phyloP scores from a whole-genome alignment of 92 coral and sea anemone genomes.

The Epizoanthus scotinus region DNA sequence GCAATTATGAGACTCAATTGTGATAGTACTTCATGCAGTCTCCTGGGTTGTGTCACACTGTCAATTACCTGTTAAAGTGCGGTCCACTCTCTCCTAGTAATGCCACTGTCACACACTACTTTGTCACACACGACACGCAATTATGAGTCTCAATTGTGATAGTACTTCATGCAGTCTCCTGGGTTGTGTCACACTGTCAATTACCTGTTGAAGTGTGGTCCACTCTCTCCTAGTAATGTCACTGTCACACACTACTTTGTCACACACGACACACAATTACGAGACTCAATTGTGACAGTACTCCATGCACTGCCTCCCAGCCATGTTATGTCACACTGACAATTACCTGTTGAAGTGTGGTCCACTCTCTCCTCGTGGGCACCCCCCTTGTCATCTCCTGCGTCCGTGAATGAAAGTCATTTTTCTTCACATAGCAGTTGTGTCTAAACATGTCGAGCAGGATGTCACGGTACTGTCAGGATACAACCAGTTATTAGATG shows the following conservation, averaged over 20 bases:
- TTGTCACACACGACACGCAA: not conserved
- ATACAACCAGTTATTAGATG: not conserved
- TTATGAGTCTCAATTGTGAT: not conserved
- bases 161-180: not conserved
- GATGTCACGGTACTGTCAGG: conserved; percentile 61
- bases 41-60: not conserved
- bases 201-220: conserved; percentile 63
- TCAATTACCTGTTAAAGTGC: conserved; percentile 67
- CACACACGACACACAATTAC: not conserved
- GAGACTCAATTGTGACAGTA: not conserved
- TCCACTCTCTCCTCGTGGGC: conserved; percentile 81
- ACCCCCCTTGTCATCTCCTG: conserved; percentile 56
- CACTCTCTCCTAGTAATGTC: too few species aligned
- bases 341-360: conserved; percentile 69
- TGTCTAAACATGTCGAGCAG: conserved; percentile 71
- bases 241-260: too few species aligned
- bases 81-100: conserved; percentile 72
- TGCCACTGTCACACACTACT: too few species aligned
- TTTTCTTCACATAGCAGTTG: conserved; percentile 51
- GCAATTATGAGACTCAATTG: not conserved
- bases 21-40: not conserved
- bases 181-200: not conserved
- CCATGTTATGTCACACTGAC: not conserved
- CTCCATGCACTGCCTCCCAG: not conserved
- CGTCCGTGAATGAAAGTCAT: conserved; percentile 65